Conservation (phyloP, 2,113 vertebrate species). For the Cygnus atratus region DNA sequence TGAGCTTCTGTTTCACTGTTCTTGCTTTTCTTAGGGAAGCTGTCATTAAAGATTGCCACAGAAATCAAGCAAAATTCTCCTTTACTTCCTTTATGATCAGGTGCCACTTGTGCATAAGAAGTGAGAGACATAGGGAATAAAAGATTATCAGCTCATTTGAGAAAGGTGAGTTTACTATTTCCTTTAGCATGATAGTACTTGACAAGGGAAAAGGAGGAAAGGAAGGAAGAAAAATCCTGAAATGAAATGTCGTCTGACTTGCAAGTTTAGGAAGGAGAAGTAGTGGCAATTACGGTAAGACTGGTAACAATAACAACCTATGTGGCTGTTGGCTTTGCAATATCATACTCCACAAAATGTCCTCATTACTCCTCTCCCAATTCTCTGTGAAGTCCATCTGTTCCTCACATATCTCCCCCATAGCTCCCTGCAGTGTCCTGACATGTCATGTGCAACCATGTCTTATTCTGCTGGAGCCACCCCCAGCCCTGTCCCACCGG, state of each 20-base stretch:
- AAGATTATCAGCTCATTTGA: neutral
- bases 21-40: neutral
- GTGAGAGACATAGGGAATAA: neutral
- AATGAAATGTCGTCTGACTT: neutral
- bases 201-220: neutral
- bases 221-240: neutral
- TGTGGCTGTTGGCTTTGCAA: neutral
- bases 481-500: neutral
- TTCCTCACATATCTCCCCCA: neutral
- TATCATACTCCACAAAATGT: neutral
- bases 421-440: neutral
- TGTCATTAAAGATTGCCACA: neutral
- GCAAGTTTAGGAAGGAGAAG: neutral
- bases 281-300: neutral
- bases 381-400: neutral
- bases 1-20: neutral
- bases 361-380: neutral
- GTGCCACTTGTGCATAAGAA: neutral
- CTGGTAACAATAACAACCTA: neutral
- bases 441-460: accelerated
- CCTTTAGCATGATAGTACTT: neutral
- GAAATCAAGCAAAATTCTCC: neutral
- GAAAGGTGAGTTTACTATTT: neutral
- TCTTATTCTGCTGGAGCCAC: neutral
- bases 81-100: neutral